Evolutionary conservation across 2,797 vertebrate species (phyloP).

Genomic region (Crocodylus rhombifer): DNA sequence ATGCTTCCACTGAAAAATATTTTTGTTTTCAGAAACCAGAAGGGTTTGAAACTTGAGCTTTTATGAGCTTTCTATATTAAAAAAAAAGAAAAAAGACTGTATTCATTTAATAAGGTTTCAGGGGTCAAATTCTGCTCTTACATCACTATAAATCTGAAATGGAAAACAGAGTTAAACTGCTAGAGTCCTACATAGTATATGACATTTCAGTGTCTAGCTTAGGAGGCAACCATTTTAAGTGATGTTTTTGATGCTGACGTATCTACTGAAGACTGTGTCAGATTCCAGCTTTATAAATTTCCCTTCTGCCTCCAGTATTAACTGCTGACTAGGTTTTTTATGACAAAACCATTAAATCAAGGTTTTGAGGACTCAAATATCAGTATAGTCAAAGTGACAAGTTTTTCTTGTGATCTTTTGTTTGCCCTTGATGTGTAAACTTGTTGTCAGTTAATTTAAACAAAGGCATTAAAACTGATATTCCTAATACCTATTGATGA

Average conservation of each 20-base stretch:
- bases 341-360: not conserved
- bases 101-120: not conserved
- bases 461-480: not conserved
- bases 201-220: not conserved
- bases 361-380: not conserved
- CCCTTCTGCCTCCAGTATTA: constrained; percentile 30
- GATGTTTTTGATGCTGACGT: not conserved
- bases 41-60: not conserved
- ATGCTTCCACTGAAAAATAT: not conserved
- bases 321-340: constrained; percentile 10
- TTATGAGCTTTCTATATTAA: too few species aligned
- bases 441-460: not conserved
- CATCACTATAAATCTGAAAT: not conserved
- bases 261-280: not conserved
- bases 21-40: constrained; percentile 3
- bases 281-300: constrained; percentile 38
- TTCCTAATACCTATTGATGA: constrained; percentile 37
- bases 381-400: too few species aligned
- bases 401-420: too few species aligned
- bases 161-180: not conserved
- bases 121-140: not conserved
- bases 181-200: not conserved
- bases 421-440: too few species aligned
- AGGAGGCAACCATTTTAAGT: not conserved
- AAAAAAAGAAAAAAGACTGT: too few species aligned